These are phyloP conservation scores for Troglohyphantes excavatus DNA, from an alignment of 2,888 invertebrate species.

Conservation along the genomic window DNA sequence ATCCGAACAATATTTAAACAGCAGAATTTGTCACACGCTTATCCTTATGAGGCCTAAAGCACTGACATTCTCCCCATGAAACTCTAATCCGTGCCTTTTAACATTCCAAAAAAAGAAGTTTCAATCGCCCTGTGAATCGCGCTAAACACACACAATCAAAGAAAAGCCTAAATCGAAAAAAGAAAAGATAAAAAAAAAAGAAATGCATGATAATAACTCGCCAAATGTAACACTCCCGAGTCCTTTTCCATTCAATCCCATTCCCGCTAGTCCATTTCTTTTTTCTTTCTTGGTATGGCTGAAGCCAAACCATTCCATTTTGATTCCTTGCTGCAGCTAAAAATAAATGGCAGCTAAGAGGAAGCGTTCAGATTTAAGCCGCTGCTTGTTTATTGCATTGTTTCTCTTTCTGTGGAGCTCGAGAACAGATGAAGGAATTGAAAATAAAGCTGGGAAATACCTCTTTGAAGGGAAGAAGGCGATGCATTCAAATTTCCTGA, in stretches of 20 bases:
- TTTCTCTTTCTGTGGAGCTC: neutral
- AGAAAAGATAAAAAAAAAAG: neutral
- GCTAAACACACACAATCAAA: neutral
- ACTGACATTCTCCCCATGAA: too few species aligned
- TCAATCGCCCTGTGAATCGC: neutral
- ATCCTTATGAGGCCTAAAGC: too few species aligned
- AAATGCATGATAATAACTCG: neutral
- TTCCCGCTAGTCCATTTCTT: neutral
- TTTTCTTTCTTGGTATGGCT: neutral
- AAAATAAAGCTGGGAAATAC: neutral
- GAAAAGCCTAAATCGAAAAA: neutral
- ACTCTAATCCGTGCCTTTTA: too few species aligned
- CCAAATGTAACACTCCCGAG: neutral
- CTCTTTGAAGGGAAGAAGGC: neutral
- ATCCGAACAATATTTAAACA: too few species aligned
- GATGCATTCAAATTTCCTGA: constrained; percentile 38
- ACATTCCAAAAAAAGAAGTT: too few species aligned
- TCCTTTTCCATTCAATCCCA: neutral
- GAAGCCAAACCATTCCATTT: neutral
- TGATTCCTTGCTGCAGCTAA: neutral
- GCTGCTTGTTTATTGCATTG: neutral
- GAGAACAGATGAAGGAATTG: neutral
- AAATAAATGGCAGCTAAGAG: constrained; percentile 9
- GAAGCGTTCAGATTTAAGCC: neutral
- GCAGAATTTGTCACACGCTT: too few species aligned